Conservation (phyloP, 2,797 vertebrate genomes). For the Gymnoscopelus microlampas region DNA sequence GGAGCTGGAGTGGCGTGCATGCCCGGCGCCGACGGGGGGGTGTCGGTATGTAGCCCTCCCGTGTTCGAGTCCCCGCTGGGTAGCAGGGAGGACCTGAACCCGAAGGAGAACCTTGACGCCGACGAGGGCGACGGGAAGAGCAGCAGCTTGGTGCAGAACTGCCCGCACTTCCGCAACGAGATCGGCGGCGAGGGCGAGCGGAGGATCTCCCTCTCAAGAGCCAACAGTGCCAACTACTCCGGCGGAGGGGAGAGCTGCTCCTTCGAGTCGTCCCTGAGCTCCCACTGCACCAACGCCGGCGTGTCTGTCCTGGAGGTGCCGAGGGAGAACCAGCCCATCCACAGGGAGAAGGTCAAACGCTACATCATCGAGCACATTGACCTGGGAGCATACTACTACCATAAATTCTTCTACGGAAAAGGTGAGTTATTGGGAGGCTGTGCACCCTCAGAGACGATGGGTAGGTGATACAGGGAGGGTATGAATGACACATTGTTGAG, state of each 20-base stretch:
- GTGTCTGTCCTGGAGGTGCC: conserved; percentile 97
- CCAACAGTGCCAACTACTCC: conserved; percentile 85
- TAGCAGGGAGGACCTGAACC: conserved; percentile 95
- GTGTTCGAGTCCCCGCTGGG: conserved; percentile 90
- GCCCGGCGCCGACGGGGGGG: conserved; percentile 42
- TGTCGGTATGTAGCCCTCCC: conserved; percentile 18
- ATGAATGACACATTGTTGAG: conserved; percentile 3
- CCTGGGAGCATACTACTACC: conserved; percentile 97
- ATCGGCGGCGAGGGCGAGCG: conserved; percentile 95
- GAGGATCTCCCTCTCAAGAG: conserved; percentile 91
- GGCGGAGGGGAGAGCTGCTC: conserved; percentile 90
- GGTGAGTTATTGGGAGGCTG: conserved; percentile 78
- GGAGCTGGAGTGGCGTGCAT: conserved; percentile 71
- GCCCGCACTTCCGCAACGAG: conserved; percentile 96
- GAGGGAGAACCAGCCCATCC: conserved; percentile 93
- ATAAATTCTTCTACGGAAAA: conserved; percentile 97
- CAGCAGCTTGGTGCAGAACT: conserved; percentile 89
- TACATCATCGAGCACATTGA: conserved; percentile 99
- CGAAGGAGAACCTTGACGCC: conserved; percentile 91
- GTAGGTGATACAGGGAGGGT: neutral
- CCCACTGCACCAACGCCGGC: conserved; percentile 98
- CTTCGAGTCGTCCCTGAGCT: conserved; percentile 95
- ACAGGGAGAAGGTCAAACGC: conserved; percentile 97
- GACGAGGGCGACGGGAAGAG: conserved; percentile 97
- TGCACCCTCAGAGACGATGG: neutral